Percentiles rank a stretch among this genome's conserved stretches.
These are phyloP conservation scores for Chouioia cunea DNA, from an alignment of 2,888 invertebrate genomes.

Conservation along the genomic window DNA sequence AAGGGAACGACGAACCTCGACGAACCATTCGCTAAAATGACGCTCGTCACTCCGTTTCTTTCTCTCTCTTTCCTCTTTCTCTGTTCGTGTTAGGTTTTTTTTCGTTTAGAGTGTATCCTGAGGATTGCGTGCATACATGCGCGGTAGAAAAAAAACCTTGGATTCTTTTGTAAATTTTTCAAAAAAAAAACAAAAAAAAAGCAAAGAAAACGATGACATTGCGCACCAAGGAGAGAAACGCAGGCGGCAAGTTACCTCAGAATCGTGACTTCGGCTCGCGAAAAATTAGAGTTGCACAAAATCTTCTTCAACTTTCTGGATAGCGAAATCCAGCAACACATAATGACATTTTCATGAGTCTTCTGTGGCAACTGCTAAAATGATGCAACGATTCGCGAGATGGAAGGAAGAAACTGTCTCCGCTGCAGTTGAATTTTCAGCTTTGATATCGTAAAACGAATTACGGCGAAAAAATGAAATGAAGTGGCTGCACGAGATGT, in stretches of 20 bases:
- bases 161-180: conserved; percentile 16
- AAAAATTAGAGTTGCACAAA: conserved; percentile 38
- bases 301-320: conserved; percentile 6
- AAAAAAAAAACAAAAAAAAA: not conserved
- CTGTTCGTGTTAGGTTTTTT: not conserved
- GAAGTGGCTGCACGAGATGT: not conserved
- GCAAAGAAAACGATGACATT: not conserved
- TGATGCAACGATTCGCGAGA: conserved; percentile 37
- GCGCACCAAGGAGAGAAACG: no score
- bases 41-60: conserved; percentile 14
- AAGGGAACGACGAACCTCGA: conserved; percentile 27
- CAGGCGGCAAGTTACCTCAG: conserved; percentile 24
- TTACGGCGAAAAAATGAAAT: conserved; percentile 11
- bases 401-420: conserved; percentile 10
- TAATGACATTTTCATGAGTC: conserved; percentile 66
- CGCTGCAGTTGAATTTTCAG: not conserved
- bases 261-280: conserved; percentile 25
- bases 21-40: conserved; percentile 18
- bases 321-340: conserved; percentile 35
- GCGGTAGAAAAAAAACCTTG: not conserved
- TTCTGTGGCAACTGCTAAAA: conserved; percentile 59
- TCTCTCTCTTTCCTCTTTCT: conserved; percentile 6
- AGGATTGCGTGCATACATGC: not conserved
- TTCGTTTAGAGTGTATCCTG: not conserved
- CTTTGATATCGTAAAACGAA: no score